These are phyloP conservation scores for Spodoptera frugiperda DNA, from an alignment of 1,140 invertebrate species.

Conservation along the genomic window DNA sequence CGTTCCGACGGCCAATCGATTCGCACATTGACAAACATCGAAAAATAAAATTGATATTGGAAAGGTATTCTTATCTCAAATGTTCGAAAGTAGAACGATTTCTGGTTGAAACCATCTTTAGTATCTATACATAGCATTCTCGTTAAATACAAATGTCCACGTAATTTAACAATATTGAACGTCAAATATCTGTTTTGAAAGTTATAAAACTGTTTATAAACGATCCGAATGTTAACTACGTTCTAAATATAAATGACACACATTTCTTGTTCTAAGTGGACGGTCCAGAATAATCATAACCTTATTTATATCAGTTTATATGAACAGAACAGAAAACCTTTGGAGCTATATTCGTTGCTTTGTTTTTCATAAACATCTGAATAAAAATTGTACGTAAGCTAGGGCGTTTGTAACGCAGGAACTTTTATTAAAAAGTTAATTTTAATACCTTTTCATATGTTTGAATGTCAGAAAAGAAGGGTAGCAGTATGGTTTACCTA, in stretches of 20 bases:
- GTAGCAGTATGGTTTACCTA: no score
- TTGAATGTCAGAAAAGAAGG: no score
- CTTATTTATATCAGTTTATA: background rate
- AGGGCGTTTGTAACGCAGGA: no score
- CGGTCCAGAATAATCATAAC: background rate
- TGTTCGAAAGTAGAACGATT: conserved; percentile 8
- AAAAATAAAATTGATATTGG: conserved; percentile 50
- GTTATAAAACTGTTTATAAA: conserved; percentile 30
- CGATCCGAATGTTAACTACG: conserved; percentile 27
- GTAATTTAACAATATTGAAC: background rate
- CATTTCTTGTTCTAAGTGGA: conserved; percentile 16
- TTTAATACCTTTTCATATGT: no score
- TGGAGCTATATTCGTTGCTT: background rate
- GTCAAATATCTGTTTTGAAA: conserved; percentile 17
- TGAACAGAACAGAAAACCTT: background rate
- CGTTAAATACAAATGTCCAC: background rate
- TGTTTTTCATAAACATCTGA: background rate
- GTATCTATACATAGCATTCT: background rate
- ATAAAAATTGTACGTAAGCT: no score
- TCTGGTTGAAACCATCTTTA: conserved; percentile 4
- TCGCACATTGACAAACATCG: conserved; percentile 55
- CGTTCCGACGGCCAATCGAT: conserved; percentile 55
- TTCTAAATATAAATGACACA: conserved; percentile 42
- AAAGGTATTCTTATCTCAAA: conserved; percentile 27
- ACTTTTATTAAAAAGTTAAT: no score